phyloP scores from a whole-genome alignment of 2,888 invertebrate species.

The Plagodis dolabraria region DNA sequence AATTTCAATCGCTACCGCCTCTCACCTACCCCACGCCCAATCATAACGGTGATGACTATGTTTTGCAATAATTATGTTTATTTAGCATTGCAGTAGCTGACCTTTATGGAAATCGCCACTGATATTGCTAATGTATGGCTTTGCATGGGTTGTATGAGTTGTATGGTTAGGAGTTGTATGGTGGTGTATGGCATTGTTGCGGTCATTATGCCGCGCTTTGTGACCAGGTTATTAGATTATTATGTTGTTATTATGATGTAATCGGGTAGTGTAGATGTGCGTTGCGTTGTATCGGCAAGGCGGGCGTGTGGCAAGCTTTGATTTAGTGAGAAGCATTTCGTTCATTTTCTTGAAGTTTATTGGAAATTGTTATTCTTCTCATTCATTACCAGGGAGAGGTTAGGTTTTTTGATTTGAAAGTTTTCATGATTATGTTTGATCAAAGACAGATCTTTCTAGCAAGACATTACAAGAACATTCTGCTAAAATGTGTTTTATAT shows the following conservation, averaged over 20 bases:
- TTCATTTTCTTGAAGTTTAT: no score
- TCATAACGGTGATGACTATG: constrained; percentile 26
- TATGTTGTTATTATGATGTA: constrained; percentile 9
- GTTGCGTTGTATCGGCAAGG: not conserved
- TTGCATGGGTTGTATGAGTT: constrained; percentile 15
- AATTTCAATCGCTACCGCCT: constrained; percentile 8
- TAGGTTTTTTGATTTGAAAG: no score
- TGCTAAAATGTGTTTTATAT: no score
- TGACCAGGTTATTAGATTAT: constrained; percentile 16
- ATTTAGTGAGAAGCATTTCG: no score
- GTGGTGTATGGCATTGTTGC: constrained; percentile 6
- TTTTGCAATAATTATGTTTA: constrained; percentile 65
- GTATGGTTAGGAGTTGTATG: constrained; percentile 18
- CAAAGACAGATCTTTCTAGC: no score
- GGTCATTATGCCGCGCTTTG: constrained; percentile 15
- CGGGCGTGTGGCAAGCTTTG: no score
- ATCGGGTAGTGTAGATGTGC: constrained; percentile 6
- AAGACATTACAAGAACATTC: no score
- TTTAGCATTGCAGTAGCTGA: constrained; percentile 53
- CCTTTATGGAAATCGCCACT: constrained; percentile 58
- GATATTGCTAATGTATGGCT: constrained; percentile 24
- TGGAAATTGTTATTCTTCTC: no score
- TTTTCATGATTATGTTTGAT: no score
- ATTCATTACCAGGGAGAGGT: no score
- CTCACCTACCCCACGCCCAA: constrained; percentile 5